Base-by-base conservation (phyloP, 2,113 vertebrate genomes). In the Corapipo altera region DNA sequence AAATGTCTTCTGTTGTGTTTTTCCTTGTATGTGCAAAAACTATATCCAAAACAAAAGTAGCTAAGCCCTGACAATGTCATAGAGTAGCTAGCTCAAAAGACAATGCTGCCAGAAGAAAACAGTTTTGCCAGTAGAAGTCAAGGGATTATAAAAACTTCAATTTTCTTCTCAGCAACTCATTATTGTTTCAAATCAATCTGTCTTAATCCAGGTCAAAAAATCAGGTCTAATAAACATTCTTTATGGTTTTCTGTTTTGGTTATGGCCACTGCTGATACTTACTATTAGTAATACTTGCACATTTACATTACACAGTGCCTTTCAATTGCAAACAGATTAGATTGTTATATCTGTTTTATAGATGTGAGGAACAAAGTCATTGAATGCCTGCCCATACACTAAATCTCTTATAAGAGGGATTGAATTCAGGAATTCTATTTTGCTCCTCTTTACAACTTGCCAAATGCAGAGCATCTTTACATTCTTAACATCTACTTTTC, bases 1-100 rank as follows among this genome's bases (percentile, higher is more conserved):
- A 96, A 96, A 95, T 30, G 28, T 87, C 30, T 70, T 89, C 89
- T 85, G 49, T 75, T 85, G 39, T 10, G 79, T 91, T 93, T 91
- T 61, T 0, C 83, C 91, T 97, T 97, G 59, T 96, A 91, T 92
- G 90, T 94, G 74, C 95, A 91, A 93, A 91, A 96, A 52, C 57
- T 77, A 32, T 17, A 86, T 43, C 55, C 82, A 64, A 78, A 86
- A 83, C 75, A 86, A 85, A 89, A 88, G 61, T 37, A 91, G 82
- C 75, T 81, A 57, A 71, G 64, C 44, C 28, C 57, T 57, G 58
- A 86, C 64, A 84, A 64, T 84, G 69, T 69, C 83, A 90, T 0
- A 28, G 55, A 69, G 57, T 75, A 81, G 64, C 51, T 30, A 77
- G 61, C 74, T 94, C 64, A 73, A 43, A 71, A 71, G 27, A 64